phyloP scores from a whole-genome alignment of 2,888 invertebrate genomes.

The Mimumesa dahlbomi region DNA sequence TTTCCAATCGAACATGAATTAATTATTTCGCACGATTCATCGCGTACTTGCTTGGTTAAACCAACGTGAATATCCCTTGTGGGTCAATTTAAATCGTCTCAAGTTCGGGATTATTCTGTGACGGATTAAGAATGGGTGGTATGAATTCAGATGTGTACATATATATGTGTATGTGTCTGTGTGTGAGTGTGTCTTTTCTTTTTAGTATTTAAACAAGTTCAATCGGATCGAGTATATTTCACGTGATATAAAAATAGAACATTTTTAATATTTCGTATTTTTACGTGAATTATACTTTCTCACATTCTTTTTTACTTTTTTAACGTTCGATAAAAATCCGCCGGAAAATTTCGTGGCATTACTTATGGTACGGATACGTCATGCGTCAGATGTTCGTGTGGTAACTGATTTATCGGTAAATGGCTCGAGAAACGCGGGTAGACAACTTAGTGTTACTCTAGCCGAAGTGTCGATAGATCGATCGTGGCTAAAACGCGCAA shows the following conservation, averaged over 20 bases:
- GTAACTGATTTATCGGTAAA: conserved; percentile 28
- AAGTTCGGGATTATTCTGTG: too few species aligned
- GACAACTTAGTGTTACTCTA: background rate
- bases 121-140: too few species aligned
- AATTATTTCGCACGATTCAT: too few species aligned
- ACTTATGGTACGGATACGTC: background rate
- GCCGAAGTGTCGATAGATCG: conserved; percentile 30
- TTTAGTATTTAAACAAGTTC: too few species aligned
- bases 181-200: too few species aligned
- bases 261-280: background rate
- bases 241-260: conserved; percentile 1
- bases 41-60: background rate
- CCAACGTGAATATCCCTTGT: background rate
- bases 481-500: conserved; percentile 13
- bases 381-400: background rate
- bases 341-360: conserved; percentile 7
- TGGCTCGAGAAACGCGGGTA: conserved; percentile 7
- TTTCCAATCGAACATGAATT: too few species aligned
- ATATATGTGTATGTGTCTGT: too few species aligned
- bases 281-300: background rate
- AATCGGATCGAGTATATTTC: too few species aligned
- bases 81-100: too few species aligned
- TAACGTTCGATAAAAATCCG: background rate
- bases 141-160: too few species aligned
- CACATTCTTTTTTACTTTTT: too few species aligned